Evolutionary conservation across 1,140 invertebrate genomes (phyloP).

Genomic region (Sesamia nonagrioides): DNA sequence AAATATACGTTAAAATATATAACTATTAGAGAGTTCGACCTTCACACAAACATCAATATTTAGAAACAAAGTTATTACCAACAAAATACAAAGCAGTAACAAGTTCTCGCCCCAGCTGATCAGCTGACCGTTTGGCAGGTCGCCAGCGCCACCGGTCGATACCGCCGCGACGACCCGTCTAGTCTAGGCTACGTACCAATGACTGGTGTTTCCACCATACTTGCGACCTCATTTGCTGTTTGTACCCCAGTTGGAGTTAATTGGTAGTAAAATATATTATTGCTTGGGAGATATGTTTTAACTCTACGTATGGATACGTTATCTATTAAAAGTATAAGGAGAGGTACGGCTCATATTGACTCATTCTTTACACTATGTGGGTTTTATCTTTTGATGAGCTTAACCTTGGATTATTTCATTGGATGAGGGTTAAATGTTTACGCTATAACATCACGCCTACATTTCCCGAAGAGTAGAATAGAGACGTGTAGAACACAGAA

Average conservation of each 20-base stretch:
- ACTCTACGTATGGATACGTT: background rate
- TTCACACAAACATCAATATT: too few relatives aligned
- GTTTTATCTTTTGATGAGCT: too few relatives aligned
- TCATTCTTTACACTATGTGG: background rate
- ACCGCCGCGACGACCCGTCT: conserved; percentile 28
- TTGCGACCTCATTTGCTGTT: conserved; percentile 3
- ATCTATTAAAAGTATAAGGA: background rate
- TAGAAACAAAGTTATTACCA: background rate
- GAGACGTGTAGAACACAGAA: too few relatives aligned
- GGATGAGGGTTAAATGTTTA: too few relatives aligned
- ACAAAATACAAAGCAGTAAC: background rate
- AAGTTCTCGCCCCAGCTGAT: background rate
- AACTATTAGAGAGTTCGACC: too few relatives aligned
- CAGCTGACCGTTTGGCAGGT: conserved; percentile 36
- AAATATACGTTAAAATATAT: too few relatives aligned
- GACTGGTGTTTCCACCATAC: background rate
- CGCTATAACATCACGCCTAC: too few relatives aligned
- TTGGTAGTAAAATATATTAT: background rate
- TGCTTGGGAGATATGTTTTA: background rate
- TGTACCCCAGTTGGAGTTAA: conserved; percentile 10
- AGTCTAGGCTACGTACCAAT: conserved; percentile 13
- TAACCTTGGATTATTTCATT: too few relatives aligned
- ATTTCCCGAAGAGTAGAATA: too few relatives aligned
- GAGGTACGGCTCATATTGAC: background rate
- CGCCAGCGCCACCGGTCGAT: conserved; percentile 41